Evolutionary conservation across 2,797 vertebrate genomes (phyloP), one percentile per base, ranked within the genome.

Genomic region (Myripristis murdjan): DNA sequence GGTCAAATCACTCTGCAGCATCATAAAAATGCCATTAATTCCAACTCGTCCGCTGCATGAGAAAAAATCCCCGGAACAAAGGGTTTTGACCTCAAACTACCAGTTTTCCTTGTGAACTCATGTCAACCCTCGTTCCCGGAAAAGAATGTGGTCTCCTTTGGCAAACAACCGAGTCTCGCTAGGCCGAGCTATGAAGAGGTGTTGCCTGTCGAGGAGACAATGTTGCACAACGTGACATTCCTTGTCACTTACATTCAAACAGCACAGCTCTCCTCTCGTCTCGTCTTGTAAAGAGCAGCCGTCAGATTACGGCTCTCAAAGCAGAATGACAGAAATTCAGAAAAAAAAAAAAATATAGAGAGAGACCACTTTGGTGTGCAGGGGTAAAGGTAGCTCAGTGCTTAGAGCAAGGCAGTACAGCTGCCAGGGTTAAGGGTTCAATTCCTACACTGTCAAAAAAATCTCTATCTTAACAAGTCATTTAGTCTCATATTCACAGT

Each of bases 1-100:
- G 87, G 87, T 90, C 87, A 88, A 78, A 81, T 83, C 83, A 59
- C 77, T 87, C 79, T 31, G 6, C 61, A 75, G 58, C 9, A 24
- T 70, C 33, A 70, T 68, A 77, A 82, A 86, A 84, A 87, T 70
- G 62, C 69, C 77, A 84, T 68, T 70, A 81, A 84, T 59, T 73
- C 57, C 26, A 55, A 39, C 43, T 69, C 22, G 64, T 64, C 69
- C 18, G 52, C 44, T 4, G 57, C 31, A 12, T 35, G 22, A 47
- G 5, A 26, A 18, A 47, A 39, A 53, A 57, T 80, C 65, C 63
- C 71, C 53, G 0, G 43, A 60, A 77, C 71, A 74, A 82, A 86
- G 88, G 87, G 75, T 72, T 75, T 59, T 76, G 81, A 87, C 82
- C 89, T 80, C 51, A 68, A 68, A 86, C 66, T 49, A n/a, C 66